Conservation (phyloP, 2,888 invertebrate genomes). For the Drosophila kuntzei region DNA sequence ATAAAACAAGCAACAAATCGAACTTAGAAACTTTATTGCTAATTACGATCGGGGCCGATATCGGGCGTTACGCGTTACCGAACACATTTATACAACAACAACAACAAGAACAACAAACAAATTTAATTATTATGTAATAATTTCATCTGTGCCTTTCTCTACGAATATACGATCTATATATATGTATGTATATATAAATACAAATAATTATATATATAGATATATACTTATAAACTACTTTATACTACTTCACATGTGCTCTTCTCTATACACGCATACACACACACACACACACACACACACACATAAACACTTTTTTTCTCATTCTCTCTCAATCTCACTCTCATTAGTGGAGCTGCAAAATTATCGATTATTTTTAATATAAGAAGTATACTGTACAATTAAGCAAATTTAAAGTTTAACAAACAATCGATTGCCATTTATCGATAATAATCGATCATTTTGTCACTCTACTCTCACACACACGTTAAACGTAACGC, state of each 20-base stretch:
- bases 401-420: not conserved
- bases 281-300: slow-evolving; percentile 1
- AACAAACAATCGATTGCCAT: not conserved
- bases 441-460: slow-evolving; percentile 12
- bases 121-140: slow-evolving; percentile 74
- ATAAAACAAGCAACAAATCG: slow-evolving; percentile 54
- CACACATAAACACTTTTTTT: not conserved
- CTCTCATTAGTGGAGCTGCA: slow-evolving; percentile 2
- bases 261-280: slow-evolving; percentile 46
- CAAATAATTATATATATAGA: slow-evolving; percentile 46
- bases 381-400: not conserved
- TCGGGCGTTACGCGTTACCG: slow-evolving; percentile 34
- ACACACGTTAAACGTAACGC: slow-evolving; percentile 23
- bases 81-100: slow-evolving; percentile 34
- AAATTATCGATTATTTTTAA: slow-evolving; percentile 8
- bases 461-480: slow-evolving; percentile 3
- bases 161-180: slow-evolving; percentile 60
- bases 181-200: slow-evolving; percentile 44
- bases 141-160: slow-evolving; percentile 84
- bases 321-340: not conserved
- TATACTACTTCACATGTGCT: slow-evolving; percentile 57
- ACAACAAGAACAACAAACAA: slow-evolving; percentile 47
- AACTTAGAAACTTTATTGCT: slow-evolving; percentile 59
- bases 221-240: slow-evolving; percentile 29
- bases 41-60: slow-evolving; percentile 32